Evolutionary conservation across 2,888 invertebrate genomes (phyloP), one percentile per base, ranked within the genome.

Genomic region (Agapostemon virescens): DNA sequence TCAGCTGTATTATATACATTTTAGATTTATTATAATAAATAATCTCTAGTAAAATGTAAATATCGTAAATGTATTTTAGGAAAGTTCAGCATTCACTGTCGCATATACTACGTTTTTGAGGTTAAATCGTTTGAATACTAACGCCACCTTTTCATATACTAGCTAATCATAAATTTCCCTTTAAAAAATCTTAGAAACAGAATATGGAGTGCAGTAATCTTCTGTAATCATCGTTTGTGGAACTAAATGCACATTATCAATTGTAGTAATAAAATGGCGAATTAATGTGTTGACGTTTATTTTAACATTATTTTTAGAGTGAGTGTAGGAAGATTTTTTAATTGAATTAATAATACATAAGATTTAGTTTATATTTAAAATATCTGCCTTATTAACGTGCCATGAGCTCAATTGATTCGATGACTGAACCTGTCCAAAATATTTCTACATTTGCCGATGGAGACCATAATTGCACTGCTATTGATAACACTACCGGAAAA

Each of bases 401-500:
- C 69, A 89, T 88, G 89, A 81, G 83, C 63, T 79, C 84, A 30
- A 17, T 77, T 33, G 63, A 76, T 74, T 72, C 69, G 45, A 79
- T 42, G 26, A 70, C 45, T 5, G 72, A 78, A 49, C 74, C 52
- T 58, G 23, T 71, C 40, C 63, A 69, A 36, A 55, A 73, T n/a
- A 55, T 67, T 40, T 74, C 77, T 33, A 75, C 61, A 5, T 52
- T 68, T n/a, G 17, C 40, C 11, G 77, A 83, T 20, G 69, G 52
- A 26, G 77, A 84, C 9, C 17, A 36, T 30, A 80, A 74, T 40
- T 88, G 88, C 71, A 80, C 81, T 66, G 88, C 82, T 49, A 69
- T 84, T 20, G 84, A 88, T 77, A 74, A 85, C 20, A 81, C 80
- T 58, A 88, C 87, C 49, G 88, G 87, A 15, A 81, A 84, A 74